Base-by-base conservation (phyloP, 2,888 invertebrate species). In the Phaedon cochleariae region DNA sequence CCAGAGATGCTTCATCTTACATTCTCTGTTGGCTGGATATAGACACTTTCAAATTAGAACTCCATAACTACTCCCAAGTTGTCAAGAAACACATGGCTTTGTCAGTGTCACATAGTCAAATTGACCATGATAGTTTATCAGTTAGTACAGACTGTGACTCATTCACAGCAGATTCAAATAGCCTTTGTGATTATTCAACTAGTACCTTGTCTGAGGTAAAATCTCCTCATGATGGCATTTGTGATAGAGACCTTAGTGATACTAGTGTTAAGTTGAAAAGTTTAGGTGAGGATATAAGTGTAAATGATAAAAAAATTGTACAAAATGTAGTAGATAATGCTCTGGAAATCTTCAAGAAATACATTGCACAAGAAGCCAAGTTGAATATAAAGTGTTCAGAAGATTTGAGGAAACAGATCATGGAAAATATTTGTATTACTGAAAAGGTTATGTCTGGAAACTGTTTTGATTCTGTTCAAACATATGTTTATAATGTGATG, bases 1-100 rank as follows among this genome's bases (percentile, higher is more conserved):
- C 89, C n/a, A 87, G 89, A 70, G 89, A 89, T 63, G 88, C 89
- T 60, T 83, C 90, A 61, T 83, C 87, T 18, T 84, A 91, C 31
- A 86, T 94, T 1, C 90, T 90, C 80, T 92, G 93, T 81, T 93
- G 91, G 89, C 80, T 93, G 70, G 93, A 93, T 76, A 87, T 92
- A 49, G 91, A 93, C 77, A 88, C 88, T 74, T 90, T 92, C 75
- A 88, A 86, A 77, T 79, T 80, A 2, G 84, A 85, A 6, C 80
- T 77, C 29, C 69, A 69, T 21, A 71, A 71, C 21, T 62, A 48
- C 12, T 59, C 37, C 15, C 51, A 51, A 58, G 49, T 48, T 31
- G 12, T 59, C 41, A 65, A 67, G 37, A 63, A 59, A 48, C 62
- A 53, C 17, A 15, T 49, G 22, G 71, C 72, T 65, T 77, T 76